Base-by-base conservation (phyloP, 2,113 vertebrate genomes). In the Lepus timidus region DNA sequence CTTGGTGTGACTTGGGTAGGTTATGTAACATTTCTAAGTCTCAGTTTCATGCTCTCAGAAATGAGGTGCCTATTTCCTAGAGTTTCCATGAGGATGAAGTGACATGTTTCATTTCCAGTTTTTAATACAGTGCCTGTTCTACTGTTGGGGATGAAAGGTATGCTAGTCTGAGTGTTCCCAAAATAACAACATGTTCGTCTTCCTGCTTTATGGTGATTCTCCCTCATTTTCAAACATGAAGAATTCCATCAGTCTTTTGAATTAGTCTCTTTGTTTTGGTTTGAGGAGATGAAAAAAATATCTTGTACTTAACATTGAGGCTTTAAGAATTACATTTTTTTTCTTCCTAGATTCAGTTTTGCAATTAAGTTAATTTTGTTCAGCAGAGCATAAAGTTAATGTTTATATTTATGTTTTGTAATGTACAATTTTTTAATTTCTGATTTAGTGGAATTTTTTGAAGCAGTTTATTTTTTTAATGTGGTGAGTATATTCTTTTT, bases 361-460 rank as follows among this genome's bases (percentile, higher is more conserved):
- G 16, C 19, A 91, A 88, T 20, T 25, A 96, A 96, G 31, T 9
- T 96, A 90, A 70, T 44, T 94, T 95, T 96, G 17, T 89, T 95
- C 89, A 92, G 52, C 17, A 78, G 81, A 85, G 4, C 17, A 81
- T 81, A 90, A 97, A 96, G 52, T 89, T 68, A 86, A 9, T 94
- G 3, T 1, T 51, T 4, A 17, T 81, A 88, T 14, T 92, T 49
- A 94, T 76, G 2, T 85, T 90, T 95, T 44, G 14, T 78, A 96
- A 25, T 16, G 7, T 39, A 39, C 29, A 36, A 36, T 36, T 36
- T 36, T 91, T 58, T 44, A 22, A 2, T 31, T 97, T 96, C 93
- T 76, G 39, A 83, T 49, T 92, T 65, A 85, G 29, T 87, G 58
- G 29, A 73, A 27, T 86, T 70, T 58, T 90, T 90, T 89, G 76